Conservation (phyloP, 2,888 invertebrate species). For the Vannuccia rotundouncinata region DNA sequence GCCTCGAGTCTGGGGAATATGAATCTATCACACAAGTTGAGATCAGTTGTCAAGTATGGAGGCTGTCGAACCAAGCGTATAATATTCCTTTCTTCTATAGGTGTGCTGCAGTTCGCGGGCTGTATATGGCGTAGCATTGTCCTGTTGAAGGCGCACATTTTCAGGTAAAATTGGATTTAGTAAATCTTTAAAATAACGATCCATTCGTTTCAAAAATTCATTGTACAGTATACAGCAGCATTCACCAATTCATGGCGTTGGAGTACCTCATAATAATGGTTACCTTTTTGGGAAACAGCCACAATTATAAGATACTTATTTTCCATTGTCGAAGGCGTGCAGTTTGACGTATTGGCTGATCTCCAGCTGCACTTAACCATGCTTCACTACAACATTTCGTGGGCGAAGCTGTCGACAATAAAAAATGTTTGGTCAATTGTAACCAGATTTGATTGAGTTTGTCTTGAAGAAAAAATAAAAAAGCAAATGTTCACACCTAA, state of each 20-base stretch:
- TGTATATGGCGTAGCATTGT: slow-evolving; percentile 2
- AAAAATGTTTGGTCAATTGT: too few species aligned
- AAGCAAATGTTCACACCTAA: too few species aligned
- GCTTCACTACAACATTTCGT: too few species aligned
- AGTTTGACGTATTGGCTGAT: too few species aligned
- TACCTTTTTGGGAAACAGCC: background rate
- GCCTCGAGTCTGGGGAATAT: slow-evolving; percentile 12
- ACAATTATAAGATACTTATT: slow-evolving; percentile 6
- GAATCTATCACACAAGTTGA: background rate
- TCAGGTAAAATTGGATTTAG: background rate
- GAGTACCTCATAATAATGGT: background rate
- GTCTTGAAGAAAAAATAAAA: too few species aligned
- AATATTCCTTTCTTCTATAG: background rate
- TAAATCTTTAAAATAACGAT: background rate
- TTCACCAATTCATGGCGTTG: slow-evolving; percentile 2
- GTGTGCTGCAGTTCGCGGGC: background rate
- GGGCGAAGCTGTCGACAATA: too few species aligned
- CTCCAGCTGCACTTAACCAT: too few species aligned
- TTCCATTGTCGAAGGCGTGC: too few species aligned
- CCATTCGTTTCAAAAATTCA: background rate
- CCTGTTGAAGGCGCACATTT: background rate
- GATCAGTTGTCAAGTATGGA: background rate
- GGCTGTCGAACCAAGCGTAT: slow-evolving; percentile 6
- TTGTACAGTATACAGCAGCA: background rate
- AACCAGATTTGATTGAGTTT: too few species aligned